Evolutionary conservation across 2,113 vertebrate species (phyloP).

Genomic region (Phalacrocorax carbo): DNA sequence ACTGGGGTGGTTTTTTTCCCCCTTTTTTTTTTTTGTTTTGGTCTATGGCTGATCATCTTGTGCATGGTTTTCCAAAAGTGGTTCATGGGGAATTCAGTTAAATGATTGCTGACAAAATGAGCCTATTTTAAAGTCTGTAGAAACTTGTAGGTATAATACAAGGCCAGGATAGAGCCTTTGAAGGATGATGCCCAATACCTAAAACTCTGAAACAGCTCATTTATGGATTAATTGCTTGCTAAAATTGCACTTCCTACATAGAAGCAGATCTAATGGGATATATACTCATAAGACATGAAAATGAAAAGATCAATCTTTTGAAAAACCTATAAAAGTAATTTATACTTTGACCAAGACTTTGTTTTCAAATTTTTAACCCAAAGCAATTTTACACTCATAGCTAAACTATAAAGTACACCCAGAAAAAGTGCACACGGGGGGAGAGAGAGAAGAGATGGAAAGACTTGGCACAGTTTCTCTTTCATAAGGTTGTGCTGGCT

Average conservation of each 20-base stretch:
- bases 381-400: constrained; percentile 8
- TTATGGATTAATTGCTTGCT: constrained; percentile 67
- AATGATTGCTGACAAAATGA: constrained; percentile 29
- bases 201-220: constrained; percentile 57
- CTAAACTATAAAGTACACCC: background rate
- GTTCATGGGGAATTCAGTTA: constrained; percentile 32
- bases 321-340: constrained; percentile 30
- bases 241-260: constrained; percentile 38
- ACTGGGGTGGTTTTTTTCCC: background rate
- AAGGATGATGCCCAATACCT: constrained; percentile 36
- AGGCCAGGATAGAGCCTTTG: background rate
- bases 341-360: background rate
- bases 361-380: constrained; percentile 1
- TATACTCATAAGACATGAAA: constrained; percentile 17
- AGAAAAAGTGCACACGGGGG: fast-evolving
- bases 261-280: constrained; percentile 33
- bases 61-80: constrained; percentile 31
- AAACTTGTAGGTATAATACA: constrained; percentile 19
- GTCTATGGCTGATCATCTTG: background rate
- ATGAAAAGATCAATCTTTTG: background rate
- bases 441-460: background rate
- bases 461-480: fast-evolving
- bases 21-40: background rate
- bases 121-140: constrained; percentile 3
- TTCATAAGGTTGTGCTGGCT: background rate